Evolutionary conservation across 2,888 invertebrate species (phyloP).

Genomic region (Andrena haemorrhoa): DNA sequence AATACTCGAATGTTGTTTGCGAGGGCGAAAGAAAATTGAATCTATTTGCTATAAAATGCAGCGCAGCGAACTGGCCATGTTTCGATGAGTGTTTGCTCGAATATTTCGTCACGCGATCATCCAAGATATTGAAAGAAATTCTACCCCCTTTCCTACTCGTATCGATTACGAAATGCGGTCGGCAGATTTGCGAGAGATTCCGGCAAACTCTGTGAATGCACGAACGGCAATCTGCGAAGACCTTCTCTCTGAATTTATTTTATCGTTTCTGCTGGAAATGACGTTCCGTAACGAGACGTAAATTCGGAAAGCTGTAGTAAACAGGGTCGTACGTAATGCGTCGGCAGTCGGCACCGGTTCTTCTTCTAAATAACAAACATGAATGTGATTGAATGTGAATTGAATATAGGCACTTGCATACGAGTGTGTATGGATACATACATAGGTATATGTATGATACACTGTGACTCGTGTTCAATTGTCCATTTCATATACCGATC

Average conservation of each 20-base stretch:
- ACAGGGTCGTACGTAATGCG: slow-evolving; percentile 82
- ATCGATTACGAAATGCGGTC: slow-evolving; percentile 55
- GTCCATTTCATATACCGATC: too few species aligned
- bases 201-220: slow-evolving; percentile 63
- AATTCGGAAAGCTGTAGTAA: slow-evolving; percentile 79
- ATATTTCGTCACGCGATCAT: slow-evolving; percentile 44
- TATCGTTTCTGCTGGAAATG: slow-evolving; percentile 79
- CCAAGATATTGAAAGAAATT: slow-evolving; percentile 72
- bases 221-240: slow-evolving; percentile 76
- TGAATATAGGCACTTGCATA: too few species aligned
- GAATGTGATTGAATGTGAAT: too few species aligned
- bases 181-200: slow-evolving; percentile 68
- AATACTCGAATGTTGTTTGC: not conserved
- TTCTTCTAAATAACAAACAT: slow-evolving; percentile 1
- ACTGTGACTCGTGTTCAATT: too few species aligned
- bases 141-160: slow-evolving; percentile 36
- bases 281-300: slow-evolving; percentile 83
- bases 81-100: not conserved
- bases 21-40: not conserved
- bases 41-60: not conserved
- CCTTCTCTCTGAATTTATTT: slow-evolving; percentile 80
- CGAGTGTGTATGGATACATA: too few species aligned
- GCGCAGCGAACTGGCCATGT: not conserved
- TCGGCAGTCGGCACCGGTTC: slow-evolving; percentile 18
- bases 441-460: too few species aligned